These are phyloP conservation scores for Menidia beryllina DNA, from an alignment of 2,113 vertebrate species.

Conservation along the genomic window DNA sequence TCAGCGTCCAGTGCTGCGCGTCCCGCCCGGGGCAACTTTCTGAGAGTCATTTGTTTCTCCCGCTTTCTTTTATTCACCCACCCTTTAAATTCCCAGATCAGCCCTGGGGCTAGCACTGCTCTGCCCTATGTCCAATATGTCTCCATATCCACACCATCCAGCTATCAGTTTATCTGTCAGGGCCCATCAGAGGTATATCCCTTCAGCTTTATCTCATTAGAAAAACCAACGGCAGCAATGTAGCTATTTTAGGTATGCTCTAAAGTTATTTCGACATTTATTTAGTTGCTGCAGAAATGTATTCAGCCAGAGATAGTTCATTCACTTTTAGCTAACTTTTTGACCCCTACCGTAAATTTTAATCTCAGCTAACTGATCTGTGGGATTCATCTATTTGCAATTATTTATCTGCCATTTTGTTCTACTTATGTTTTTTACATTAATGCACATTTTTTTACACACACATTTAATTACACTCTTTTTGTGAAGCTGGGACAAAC, in stretches of 20 bases:
- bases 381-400: background rate
- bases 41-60: constrained; percentile 38
- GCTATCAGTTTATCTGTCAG: constrained; percentile 12
- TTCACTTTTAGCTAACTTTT: background rate
- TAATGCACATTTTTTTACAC: background rate
- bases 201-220: too few relatives aligned
- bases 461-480: background rate
- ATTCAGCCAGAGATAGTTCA: background rate
- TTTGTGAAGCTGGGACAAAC: constrained; percentile 14
- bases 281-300: background rate
- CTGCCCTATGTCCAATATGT: constrained; percentile 70
- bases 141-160: constrained; percentile 70
- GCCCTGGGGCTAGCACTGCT: constrained; percentile 43
- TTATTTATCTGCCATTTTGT: background rate
- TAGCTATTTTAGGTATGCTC: background rate
- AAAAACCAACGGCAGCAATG: too few relatives aligned
- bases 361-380: background rate
- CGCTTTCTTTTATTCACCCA: constrained; percentile 37
- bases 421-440: too few relatives aligned
- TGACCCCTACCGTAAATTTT: background rate
- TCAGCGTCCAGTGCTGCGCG: constrained; percentile 61
- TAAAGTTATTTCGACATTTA: background rate
- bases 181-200: background rate
- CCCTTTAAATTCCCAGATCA: constrained; percentile 24
- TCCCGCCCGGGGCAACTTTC: constrained; percentile 57